Base-by-base conservation (phyloP, 92 coral and sea anemone species). In the Isaurus tuberculatus region DNA sequence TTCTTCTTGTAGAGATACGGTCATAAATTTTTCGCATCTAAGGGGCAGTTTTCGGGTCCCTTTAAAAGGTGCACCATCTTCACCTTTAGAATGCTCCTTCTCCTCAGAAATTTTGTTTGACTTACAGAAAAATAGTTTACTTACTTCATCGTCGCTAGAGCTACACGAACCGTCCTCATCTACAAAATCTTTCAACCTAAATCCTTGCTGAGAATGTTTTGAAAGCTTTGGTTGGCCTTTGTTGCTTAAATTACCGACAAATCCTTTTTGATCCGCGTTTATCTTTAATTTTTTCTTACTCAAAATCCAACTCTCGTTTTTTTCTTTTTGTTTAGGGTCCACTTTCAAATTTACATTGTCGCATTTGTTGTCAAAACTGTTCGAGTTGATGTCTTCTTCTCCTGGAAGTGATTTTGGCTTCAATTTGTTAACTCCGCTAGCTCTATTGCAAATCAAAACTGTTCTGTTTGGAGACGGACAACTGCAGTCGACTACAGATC, bases 111-210 rank as follows among this genome's bases (percentile, higher is more conserved):
- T 58, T 77, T 77, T 77, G 82, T 77, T 77, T 34, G 70, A 11
- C 70, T 77, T 57, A 25, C 82, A 77, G 34, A 33, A 77, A 61
- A 77, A 77, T 20, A 77, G 15, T 77, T 77, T 77, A 22, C 82
- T 77, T n/a, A 77, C 82, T 60, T 77, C 82, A 22, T 77, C 82
- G 23, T 77, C 82, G 15, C 82, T 77, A 0, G 82, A 77, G 23
- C 82, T 77, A 1, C 70, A 23, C 6, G 82, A 77, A 4, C 70
- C 70, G 15, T 77, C 82, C 5, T 77, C 82, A 46, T 77, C 82
- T 23, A 32, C 48, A 31, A 36, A 33, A 19, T 31, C 69, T 43
- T 72, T 72, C 8, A 44, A 26, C 60, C 31, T 25, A 19, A 20
- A 5, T 15, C 51, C 13, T 58, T 42, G 82, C 23, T 77, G 82